A percentile compares a stretch with the other conserved stretches of the same genome.
Evolutionary conservation across 2,888 invertebrate genomes (phyloP).

Genomic region (Lepidocyrtoides sp.): DNA sequence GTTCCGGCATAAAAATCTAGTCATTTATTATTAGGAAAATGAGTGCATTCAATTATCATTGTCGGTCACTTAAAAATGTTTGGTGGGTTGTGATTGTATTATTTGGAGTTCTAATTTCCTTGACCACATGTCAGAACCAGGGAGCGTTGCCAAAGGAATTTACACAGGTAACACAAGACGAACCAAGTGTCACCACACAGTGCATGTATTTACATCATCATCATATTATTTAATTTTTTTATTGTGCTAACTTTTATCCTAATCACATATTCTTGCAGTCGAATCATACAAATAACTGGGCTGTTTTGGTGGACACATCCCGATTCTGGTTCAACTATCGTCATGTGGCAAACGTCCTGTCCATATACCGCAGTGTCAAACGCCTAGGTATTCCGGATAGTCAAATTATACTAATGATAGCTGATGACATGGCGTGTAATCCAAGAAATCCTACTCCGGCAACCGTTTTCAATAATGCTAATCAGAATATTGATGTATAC

Average conservation of each 20-base stretch:
- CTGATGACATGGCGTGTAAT: slow-evolving; percentile 99
- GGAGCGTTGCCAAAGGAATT: slow-evolving; percentile 25
- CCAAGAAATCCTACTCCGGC: slow-evolving; percentile 98
- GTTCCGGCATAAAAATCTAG: too few species aligned
- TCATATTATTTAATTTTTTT: not conserved
- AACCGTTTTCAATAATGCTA: slow-evolving; percentile 99
- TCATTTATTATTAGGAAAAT: too few species aligned
- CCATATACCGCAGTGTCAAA: slow-evolving; percentile 99
- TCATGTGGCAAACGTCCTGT: slow-evolving; percentile 99
- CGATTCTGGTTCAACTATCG: slow-evolving; percentile 99
- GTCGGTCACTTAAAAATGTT: too few species aligned
- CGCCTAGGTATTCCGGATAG: slow-evolving; percentile 97
- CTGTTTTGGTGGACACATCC: slow-evolving; percentile 99
- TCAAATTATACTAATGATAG: slow-evolving; percentile 99
- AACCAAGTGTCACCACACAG: too few species aligned
- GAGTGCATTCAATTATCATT: too few species aligned
- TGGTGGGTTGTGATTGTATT: not conserved
- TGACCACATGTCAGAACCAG: not conserved
- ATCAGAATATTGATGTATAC: slow-evolving; percentile 99
- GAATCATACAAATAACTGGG: slow-evolving; percentile 99
- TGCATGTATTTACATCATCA: not conserved
- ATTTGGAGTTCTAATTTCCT: not conserved
- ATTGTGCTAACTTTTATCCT: not conserved
- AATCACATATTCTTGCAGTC: slow-evolving; percentile 87
- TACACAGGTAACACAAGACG: slow-evolving; percentile 31